Evolutionary conservation across 1,140 invertebrate species (phyloP).

Genomic region (Sogatella furcifera): DNA sequence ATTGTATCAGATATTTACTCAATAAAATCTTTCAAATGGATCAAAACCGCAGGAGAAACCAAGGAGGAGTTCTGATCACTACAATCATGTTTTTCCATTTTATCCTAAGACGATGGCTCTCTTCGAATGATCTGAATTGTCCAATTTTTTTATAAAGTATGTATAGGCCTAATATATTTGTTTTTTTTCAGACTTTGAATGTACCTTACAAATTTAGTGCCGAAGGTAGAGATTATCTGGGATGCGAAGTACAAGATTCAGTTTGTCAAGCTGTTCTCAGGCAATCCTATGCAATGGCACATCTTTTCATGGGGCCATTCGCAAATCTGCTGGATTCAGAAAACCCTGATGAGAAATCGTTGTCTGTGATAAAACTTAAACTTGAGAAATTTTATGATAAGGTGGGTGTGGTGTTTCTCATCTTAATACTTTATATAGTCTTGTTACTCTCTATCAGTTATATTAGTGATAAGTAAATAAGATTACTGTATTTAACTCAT

Average conservation of each 20-base stretch:
- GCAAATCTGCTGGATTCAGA: constrained; percentile 39
- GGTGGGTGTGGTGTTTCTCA: constrained; percentile 35
- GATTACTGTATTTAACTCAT: too few relatives aligned
- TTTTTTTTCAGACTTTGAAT: constrained; percentile 49
- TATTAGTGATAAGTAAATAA: too few relatives aligned
- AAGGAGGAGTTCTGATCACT: too few relatives aligned
- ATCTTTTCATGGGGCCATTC: constrained; percentile 66
- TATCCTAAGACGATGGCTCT: too few relatives aligned
- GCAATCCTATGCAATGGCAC: constrained; percentile 64
- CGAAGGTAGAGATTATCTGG: constrained; percentile 55
- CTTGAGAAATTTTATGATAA: constrained; percentile 52
- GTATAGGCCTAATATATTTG: background rate
- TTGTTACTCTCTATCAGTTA: too few relatives aligned
- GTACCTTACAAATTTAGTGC: constrained; percentile 59
- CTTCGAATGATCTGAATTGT: too few relatives aligned
- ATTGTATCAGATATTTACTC: too few relatives aligned
- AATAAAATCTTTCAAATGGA: too few relatives aligned
- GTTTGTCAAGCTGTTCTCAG: constrained; percentile 60
- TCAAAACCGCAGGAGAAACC: too few relatives aligned
- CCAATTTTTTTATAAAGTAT: background rate
- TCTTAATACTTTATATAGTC: too few relatives aligned
- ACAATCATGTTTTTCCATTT: too few relatives aligned
- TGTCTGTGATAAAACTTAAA: constrained; percentile 46
- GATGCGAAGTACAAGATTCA: constrained; percentile 65
- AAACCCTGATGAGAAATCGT: constrained; percentile 37